Evolutionary conservation across 2,888 invertebrate species (phyloP), one percentile per base, ranked within the genome.

Genomic region (Metellina segmentata): DNA sequence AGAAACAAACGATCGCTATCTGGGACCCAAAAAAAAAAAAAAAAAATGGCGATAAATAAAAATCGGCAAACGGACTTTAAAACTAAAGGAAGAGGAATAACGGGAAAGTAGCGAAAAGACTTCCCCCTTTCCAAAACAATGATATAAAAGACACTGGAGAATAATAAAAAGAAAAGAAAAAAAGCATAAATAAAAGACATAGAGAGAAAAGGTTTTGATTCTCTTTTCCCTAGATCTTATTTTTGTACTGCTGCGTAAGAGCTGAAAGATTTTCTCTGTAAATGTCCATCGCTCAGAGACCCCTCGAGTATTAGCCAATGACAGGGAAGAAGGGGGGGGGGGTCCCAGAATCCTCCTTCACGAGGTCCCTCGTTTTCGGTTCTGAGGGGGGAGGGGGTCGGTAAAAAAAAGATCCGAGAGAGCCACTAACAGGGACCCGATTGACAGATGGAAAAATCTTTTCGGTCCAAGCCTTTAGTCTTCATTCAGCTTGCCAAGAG

Each of bases 221-320:
- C 75, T 72, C 72, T 77, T 81, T 88, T 75, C 72, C 81, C 52
- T 34, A 81, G 79, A 81, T 81, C 81, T 81, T 81, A 81, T 87
- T 79, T 81, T 87, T 87, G 72, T 81, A 75, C 61, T 69, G 70
- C 53, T 70, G 71, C 86, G 78, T 20, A 86, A 70, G 87, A 48
- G 85, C 85, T 90, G 90, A 90, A 72, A 90, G 90, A 90, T 90
- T 90, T 90, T 90, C 90, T 48, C 85, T 90, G 90, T 90, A 90
- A 85, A 71, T 61, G 85, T 90, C 85, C 85, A 85, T 85, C 85
- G 85, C 79, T 83, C 78, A 85, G 83, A 34, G 71, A 88, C 79
- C 85, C 79, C 90, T 34, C 53, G 90, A 85, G 90, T 79, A 90
- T 90, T 90, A 90, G 90, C 34, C 34, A 53, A 11, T 90, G 90